A percentile compares a stretch with the other conserved stretches of the same genome.
Conservation (phyloP, 2,113 vertebrate genomes). For the Caranx ignobilis region DNA sequence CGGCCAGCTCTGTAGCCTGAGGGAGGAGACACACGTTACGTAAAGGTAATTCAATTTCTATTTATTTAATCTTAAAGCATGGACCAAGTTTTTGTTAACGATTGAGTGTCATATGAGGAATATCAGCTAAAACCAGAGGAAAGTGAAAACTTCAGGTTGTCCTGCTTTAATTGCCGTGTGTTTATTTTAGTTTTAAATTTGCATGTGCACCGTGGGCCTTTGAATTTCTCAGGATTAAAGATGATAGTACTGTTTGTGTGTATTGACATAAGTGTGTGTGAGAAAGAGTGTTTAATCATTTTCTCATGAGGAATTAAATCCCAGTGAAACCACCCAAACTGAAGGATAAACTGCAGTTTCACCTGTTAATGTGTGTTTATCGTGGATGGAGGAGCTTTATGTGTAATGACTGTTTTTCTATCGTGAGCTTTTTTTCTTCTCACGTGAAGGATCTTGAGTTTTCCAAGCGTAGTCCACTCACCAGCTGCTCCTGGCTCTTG, state of each 20-base stretch:
- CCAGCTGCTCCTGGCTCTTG: conserved; percentile 97
- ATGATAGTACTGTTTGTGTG: no score
- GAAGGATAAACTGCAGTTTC: not conserved
- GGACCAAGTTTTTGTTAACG: no score
- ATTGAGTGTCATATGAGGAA: no score
- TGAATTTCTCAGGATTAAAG: no score
- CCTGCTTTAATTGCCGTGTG: no score
- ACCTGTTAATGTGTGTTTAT: conserved; percentile 27
- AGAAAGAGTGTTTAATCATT: not conserved
- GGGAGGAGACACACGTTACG: conserved; percentile 11
- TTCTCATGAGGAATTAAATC: conserved; percentile 1
- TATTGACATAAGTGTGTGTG: not conserved
- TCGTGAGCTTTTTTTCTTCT: conserved; percentile 45
- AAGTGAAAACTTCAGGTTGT: no score
- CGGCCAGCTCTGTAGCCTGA: conserved; percentile 92
- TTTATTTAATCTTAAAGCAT: no score
- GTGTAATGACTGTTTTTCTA: conserved; percentile 11
- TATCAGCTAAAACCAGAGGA: no score
- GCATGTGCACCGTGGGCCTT: no score
- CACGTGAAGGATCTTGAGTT: conserved; percentile 40
- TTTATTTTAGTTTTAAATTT: no score
- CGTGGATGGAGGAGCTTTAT: not conserved
- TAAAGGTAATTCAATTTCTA: no score
- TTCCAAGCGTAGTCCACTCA: conserved; percentile 72
- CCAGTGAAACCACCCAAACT: conserved; percentile 10